Base-by-base conservation (phyloP, 2,888 invertebrate genomes). In the Rhodophaea formosa region DNA sequence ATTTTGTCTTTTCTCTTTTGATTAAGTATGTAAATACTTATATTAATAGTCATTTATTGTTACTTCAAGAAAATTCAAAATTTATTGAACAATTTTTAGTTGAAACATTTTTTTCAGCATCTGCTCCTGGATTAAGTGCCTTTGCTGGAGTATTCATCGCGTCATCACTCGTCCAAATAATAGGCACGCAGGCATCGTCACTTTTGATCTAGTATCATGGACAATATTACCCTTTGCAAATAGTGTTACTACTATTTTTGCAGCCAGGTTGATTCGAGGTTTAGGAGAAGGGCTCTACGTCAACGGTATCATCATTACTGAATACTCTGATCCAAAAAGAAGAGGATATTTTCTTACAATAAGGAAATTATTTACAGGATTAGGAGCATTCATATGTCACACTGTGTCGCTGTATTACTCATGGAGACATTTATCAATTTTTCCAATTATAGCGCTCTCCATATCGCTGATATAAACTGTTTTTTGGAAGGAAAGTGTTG, bases 401-500 rank as follows among this genome's bases (percentile, higher is more conserved):
- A 59, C 69, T 1, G 60, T 76, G 59, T 63, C 70, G 0, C 56
- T 76, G 1, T 59, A 64, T 43, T 72, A 69, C 62, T 58, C 63
- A 10, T 83, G 80, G 81, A 74, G 76, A 59, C 68, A 77, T 59
- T 71, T 80, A 17, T 66, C 73, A 3, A 52, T 58, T 0, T 58
- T 74, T 30, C 61, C 71, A 2, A 61, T 69, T 7, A 15, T 68
- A 0, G 56, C 66, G 0, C 56, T 66, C 10, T 23, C 63, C 1
- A 0, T 67, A 0, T 56, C 71, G 0, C 53, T 72, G 1, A 14
- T 76, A 0, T 7, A 75, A 14, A 71, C 75, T 0, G 56, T 67
- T 0, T 68, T 72, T n/a, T 82, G 79, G 75, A 72, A 73, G 0
- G 82, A 82, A 56, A 82, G 80, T 39, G n/a, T n/a, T n/a, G n/a